These are phyloP conservation scores for Callinectes sapidus DNA, from an alignment of 2,888 invertebrate species.

Conservation along the genomic window DNA sequence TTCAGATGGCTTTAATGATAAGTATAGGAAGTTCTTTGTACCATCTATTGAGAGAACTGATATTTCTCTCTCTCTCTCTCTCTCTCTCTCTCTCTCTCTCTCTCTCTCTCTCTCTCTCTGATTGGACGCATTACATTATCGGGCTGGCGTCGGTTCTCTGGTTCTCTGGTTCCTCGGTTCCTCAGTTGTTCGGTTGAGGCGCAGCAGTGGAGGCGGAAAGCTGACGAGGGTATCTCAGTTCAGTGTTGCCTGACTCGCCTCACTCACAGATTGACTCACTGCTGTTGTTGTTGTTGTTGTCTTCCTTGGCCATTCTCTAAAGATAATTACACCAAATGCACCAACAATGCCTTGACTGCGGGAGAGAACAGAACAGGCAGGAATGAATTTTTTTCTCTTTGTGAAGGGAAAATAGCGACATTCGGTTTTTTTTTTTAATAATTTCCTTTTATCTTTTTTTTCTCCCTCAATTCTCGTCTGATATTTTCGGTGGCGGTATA, in stretches of 20 bases:
- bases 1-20: no score
- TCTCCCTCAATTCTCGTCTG: background rate
- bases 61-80: no score
- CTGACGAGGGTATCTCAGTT: background rate
- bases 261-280: background rate
- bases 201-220: background rate
- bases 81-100: no score
- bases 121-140: background rate
- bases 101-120: background rate
- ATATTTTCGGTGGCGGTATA: no score
- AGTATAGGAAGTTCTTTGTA: no score
- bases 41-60: no score
- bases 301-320: background rate
- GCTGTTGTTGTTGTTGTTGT: background rate
- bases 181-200: background rate
- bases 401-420: background rate
- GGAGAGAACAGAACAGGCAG: background rate
- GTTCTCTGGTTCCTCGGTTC: no score
- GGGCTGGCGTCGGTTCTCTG: no score
- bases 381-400: background rate
- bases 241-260: background rate
- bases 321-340: background rate
- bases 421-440: background rate
- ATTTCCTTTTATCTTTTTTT: background rate
- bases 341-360: background rate